A percentile compares a stretch with the other conserved stretches of the same genome.
Conservation (phyloP, 2,888 invertebrate species). For the Erebia epiphron region DNA sequence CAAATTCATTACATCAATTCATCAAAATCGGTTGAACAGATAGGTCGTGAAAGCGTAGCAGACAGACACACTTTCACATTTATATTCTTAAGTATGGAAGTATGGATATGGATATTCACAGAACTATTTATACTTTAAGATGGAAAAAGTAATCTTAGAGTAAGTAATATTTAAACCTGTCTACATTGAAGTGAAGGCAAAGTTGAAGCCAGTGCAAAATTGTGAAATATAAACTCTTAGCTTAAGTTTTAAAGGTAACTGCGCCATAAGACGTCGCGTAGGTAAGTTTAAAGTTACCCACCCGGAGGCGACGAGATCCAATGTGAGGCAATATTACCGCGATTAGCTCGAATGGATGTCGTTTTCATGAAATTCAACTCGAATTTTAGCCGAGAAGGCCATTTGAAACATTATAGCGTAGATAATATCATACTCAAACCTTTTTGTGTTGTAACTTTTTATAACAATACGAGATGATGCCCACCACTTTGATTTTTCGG, state of each 20-base stretch:
- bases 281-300: background rate
- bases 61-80: no score
- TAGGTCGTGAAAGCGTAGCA: no score
- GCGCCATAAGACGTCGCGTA: background rate
- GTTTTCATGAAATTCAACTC: slow-evolving; percentile 12
- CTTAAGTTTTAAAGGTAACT: slow-evolving; percentile 1
- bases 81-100: no score
- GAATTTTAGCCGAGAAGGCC: background rate
- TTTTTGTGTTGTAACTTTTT: slow-evolving; percentile 1
- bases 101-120: no score
- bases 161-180: background rate
- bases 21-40: no score
- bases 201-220: background rate
- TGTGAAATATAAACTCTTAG: slow-evolving; percentile 5
- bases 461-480: background rate
- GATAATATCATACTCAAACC: background rate
- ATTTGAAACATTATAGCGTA: background rate
- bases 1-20: no score
- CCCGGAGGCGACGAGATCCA: background rate
- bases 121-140: background rate
- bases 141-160: slow-evolving; percentile 1
- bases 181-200: background rate
- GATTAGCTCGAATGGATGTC: slow-evolving; percentile 16
- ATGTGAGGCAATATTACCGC: slow-evolving; percentile 12
- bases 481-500: no score